Evolutionary conservation across 2,888 invertebrate species (phyloP), one percentile per base, ranked within the genome.

Genomic region (Oscheius sp.): DNA sequence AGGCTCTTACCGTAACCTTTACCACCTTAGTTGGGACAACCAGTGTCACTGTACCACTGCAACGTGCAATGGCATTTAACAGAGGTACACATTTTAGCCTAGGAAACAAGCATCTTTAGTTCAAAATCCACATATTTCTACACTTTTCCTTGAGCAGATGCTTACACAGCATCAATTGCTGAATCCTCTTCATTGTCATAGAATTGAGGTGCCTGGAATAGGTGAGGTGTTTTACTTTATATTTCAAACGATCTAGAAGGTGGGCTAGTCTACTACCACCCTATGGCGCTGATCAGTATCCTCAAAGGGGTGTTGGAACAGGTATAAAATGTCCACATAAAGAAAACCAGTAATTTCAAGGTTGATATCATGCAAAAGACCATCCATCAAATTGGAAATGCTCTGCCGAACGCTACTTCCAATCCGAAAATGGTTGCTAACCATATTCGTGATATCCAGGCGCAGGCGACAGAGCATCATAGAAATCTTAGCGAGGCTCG

Each of bases 251-350:
- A 25, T 58, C 27, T 29, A 58, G 58, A 58, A 16, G 58, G 58
- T 13, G 58, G 58, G 1, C n/a, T 58, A 29, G 27, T 58, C n/a
- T 58, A 58, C n/a, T 58, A 27, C n/a, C 58, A 58, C 3, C 58
- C 58, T n/a, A 29, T 13, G 12, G 29, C 29, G 12, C 12, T 58
- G 25, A 9, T 16, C 6, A n/a, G 9, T 27, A 58, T 58, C 9
- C 13, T 58, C 16, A 58, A 58, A 0, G 27, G n/a, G 27, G 29
- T 27, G 12, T 12, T 58, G 3, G 29, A 58, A 12, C 25, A 58
- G 58, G 58, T 58, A 55, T n/a, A 23, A 45, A 12, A 45, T 16
- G 16, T 12, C 45, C 9, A 45, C 9, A 49, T 13, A 16, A 49
- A 6, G 5, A 49, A 7, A 49, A 21, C 49, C 5, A 13, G 49